Percentiles rank a stretch among this genome's conserved stretches.
phyloP scores from a whole-genome alignment of 2,888 invertebrate genomes.

The Psococerastis gibbosa region DNA sequence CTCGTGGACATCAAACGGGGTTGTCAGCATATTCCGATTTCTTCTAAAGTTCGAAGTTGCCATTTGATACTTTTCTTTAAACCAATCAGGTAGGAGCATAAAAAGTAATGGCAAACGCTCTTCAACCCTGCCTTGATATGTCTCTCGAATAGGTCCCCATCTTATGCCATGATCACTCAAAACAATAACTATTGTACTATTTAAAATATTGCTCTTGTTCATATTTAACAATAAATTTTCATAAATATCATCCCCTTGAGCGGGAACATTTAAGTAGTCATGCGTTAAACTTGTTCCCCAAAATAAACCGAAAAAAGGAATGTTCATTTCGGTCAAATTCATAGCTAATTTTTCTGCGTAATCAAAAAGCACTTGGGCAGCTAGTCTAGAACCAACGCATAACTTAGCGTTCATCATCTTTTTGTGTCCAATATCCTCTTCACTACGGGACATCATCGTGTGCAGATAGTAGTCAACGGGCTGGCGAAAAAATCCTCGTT shows the following conservation, averaged over 20 bases:
- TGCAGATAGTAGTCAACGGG: conserved; percentile 76
- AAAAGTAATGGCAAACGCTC: conserved; percentile 70
- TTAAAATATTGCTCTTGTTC: conserved; percentile 32
- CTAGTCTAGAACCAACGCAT: conserved; percentile 50
- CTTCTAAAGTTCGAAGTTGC: conserved; percentile 42
- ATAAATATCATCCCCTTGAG: conserved; percentile 48
- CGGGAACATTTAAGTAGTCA: conserved; percentile 62
- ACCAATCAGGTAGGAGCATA: conserved; percentile 48
- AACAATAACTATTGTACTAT: conserved; percentile 45
- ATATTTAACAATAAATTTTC: conserved; percentile 35
- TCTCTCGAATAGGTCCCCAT: conserved; percentile 64
- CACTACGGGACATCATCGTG: conserved; percentile 50
- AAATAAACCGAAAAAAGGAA: conserved; percentile 59
- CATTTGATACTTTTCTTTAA: conserved; percentile 37
- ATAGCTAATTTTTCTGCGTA: conserved; percentile 44
- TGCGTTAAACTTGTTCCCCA: conserved; percentile 74
- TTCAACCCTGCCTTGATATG: conserved; percentile 72
- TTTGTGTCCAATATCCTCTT: conserved; percentile 43
- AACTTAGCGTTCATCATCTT: conserved; percentile 41
- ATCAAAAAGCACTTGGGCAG: conserved; percentile 48
- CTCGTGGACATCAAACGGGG: conserved; percentile 67
- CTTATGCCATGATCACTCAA: conserved; percentile 84
- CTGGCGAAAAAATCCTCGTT: conserved; percentile 51
- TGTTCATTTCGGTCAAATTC: conserved; percentile 30
- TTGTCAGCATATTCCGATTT: conserved; percentile 54